A percentile compares a stretch with the other conserved stretches of the same genome.
Evolutionary conservation across 2,113 vertebrate species (phyloP).

Genomic region (Scomber scombrus): DNA sequence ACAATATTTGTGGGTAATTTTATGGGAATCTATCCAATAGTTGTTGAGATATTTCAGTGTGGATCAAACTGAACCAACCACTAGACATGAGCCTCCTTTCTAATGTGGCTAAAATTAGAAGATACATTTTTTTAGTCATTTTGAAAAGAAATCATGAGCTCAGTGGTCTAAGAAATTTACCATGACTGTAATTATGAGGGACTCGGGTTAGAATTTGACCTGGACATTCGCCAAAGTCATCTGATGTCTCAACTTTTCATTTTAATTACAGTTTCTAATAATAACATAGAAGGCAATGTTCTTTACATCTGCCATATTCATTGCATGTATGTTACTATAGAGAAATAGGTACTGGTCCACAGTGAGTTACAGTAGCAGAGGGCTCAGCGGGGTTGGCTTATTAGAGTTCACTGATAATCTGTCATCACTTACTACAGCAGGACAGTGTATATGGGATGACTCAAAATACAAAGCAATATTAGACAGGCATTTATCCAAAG

Average conservation of each 20-base stretch:
- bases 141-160: neutral
- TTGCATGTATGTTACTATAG: neutral
- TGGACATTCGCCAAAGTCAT: neutral
- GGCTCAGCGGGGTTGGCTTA: conserved; percentile 1
- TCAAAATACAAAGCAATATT: no score
- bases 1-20: neutral
- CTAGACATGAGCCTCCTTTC: no score
- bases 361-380: conserved; percentile 6
- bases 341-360: conserved; percentile 1
- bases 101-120: no score
- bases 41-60: no score
- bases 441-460: no score
- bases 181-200: neutral
- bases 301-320: neutral
- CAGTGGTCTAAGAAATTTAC: neutral
- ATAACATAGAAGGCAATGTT: neutral
- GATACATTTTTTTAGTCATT: neutral
- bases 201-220: neutral
- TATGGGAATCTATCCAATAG: no score
- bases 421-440: no score
- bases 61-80: no score
- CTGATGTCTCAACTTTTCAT: neutral
- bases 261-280: neutral
- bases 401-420: neutral
- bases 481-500: neutral